phyloP scores from a whole-genome alignment of 2,797 vertebrate genomes.

The Oreortyx pictus region DNA sequence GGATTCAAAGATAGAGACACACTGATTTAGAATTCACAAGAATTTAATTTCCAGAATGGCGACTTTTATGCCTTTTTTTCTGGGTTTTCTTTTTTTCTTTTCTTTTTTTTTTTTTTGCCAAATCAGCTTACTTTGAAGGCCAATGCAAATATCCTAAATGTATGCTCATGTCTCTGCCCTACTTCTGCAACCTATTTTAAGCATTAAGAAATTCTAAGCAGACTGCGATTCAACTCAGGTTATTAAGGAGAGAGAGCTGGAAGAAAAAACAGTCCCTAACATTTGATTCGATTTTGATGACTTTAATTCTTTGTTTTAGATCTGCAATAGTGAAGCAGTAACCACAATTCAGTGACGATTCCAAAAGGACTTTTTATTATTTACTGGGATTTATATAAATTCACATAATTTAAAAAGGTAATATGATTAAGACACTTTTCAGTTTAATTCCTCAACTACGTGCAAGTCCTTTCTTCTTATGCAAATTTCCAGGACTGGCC shows the following conservation, averaged over 20 bases:
- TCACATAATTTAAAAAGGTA: slow-evolving; percentile 53
- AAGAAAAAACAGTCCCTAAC: not conserved
- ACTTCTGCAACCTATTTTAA: slow-evolving; percentile 58
- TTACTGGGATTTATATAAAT: slow-evolving; percentile 49
- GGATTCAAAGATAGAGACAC: accelerated
- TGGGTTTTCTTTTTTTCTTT: not conserved
- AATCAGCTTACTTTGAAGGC: slow-evolving; percentile 21
- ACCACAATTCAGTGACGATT: slow-evolving; percentile 31
- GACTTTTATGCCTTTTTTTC: not conserved
- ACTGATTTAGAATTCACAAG: not conserved
- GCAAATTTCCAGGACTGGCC: slow-evolving; percentile 29
- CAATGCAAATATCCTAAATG: slow-evolving; percentile 23
- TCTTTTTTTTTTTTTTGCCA: not conserved
- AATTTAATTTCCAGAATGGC: not conserved
- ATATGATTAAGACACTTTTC: slow-evolving; percentile 65
- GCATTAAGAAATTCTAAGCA: not conserved
- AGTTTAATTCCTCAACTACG: slow-evolving; percentile 54
- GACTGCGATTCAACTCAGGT: slow-evolving; percentile 22
- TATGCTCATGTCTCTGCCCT: slow-evolving; percentile 10
- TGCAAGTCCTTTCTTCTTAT: slow-evolving; percentile 56
- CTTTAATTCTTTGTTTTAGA: slow-evolving; percentile 46
- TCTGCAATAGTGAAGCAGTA: slow-evolving; percentile 38
- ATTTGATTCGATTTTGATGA: not conserved
- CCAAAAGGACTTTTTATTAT: slow-evolving; percentile 28
- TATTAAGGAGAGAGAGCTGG: not conserved